Evolutionary conservation across 1,140 invertebrate species (phyloP).

Genomic region (Periplaneta americana): DNA sequence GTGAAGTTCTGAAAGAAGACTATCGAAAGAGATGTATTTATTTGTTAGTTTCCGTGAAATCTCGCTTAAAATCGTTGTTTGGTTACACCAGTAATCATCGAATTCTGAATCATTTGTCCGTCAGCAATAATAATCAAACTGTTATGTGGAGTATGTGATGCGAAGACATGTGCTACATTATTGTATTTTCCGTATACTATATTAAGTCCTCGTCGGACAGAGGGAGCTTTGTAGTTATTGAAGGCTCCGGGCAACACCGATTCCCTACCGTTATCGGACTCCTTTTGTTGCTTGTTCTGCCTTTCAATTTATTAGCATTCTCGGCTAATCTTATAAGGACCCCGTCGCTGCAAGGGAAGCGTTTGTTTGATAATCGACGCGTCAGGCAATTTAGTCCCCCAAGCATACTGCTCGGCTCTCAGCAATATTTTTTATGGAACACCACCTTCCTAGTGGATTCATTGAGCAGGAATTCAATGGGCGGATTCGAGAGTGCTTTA

Average conservation of each 20-base stretch:
- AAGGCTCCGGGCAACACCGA: too few relatives aligned
- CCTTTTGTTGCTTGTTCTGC: background rate
- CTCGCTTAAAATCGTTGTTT: too few relatives aligned
- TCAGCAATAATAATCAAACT: background rate
- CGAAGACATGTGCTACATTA: background rate
- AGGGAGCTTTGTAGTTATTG: too few relatives aligned
- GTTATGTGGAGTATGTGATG: background rate
- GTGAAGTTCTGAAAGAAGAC: too few relatives aligned
- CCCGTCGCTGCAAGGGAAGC: background rate
- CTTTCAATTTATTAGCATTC: background rate
- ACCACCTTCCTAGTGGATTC: background rate
- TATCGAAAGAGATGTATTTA: too few relatives aligned
- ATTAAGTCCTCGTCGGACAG: too few relatives aligned
- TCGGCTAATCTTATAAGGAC: background rate
- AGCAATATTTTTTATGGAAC: background rate
- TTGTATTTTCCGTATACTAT: background rate
- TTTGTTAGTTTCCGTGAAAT: too few relatives aligned
- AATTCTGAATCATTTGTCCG: too few relatives aligned
- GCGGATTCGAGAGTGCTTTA: too few relatives aligned
- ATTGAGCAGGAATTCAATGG: background rate
- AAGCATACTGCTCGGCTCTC: background rate
- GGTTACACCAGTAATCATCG: too few relatives aligned
- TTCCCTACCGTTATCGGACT: background rate
- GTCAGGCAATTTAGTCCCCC: too few relatives aligned
- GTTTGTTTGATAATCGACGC: background rate